phyloP scores from a whole-genome alignment of 2,797 vertebrate genomes.

The Paratrypauchen microcephalus region DNA sequence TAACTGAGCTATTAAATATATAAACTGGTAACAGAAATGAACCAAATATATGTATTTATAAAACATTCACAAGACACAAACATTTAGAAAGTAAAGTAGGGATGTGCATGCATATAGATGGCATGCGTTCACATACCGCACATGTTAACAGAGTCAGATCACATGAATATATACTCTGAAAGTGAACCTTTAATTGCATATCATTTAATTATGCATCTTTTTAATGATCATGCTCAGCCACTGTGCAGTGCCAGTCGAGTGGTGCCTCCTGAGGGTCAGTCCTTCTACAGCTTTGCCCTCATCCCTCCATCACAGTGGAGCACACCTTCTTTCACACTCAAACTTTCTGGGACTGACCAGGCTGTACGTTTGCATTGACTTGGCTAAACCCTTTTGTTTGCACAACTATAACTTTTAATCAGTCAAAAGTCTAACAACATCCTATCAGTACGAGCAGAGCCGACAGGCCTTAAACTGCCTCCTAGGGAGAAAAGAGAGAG shows the following conservation, averaged over 20 bases:
- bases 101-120: conserved; percentile 61
- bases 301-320: conserved; percentile 29
- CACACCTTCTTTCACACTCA: conserved; percentile 17
- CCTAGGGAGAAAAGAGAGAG: conserved; percentile 74
- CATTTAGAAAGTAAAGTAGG: conserved; percentile 48
- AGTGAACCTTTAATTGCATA: conserved; percentile 54
- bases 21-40: conserved; percentile 31
- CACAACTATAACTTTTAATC: conserved; percentile 51
- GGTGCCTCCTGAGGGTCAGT: conserved; percentile 45
- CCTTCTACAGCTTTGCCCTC: conserved; percentile 18
- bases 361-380: conserved; percentile 24
- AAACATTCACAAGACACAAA: conserved; percentile 30
- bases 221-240: conserved; percentile 56
- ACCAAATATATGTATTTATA: conserved; percentile 32
- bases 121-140: conserved; percentile 30
- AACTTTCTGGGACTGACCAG: conserved; percentile 34
- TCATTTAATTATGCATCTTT: conserved; percentile 2
- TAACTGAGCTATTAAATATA: conserved; percentile 43
- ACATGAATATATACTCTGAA: conserved; percentile 23
- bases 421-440: conserved; percentile 60
- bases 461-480: conserved; percentile 79
- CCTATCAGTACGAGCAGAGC: conserved; percentile 78
- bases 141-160: conserved; percentile 27
- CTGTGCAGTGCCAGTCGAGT: conserved; percentile 7
- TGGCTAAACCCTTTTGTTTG: conserved; percentile 39